Evolutionary conservation across 2,888 invertebrate genomes (phyloP), one percentile per base, ranked within the genome.

Genomic region (Agonopterix alstromeriana): DNA sequence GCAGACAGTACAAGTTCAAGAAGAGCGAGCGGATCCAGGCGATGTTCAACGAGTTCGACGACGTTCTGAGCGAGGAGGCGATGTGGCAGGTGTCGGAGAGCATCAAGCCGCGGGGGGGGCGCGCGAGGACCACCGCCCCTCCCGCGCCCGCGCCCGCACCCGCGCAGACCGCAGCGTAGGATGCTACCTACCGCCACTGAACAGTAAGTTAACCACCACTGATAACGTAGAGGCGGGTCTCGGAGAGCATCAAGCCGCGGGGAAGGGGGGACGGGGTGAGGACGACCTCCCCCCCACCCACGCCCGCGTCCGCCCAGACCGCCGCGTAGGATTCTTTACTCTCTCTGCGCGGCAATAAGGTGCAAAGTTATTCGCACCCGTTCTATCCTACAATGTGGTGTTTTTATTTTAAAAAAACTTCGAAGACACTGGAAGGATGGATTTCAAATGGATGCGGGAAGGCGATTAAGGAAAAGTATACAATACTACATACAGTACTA

Each of bases 31-130:
- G 95, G 61, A 96, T 99, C 60, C 94, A 98, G 65, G 92, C 94
- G 60, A 97, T 98, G 90, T 98, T 99, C 90, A 96, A 97, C 87
- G 96, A 97, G 86, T 99, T 99, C 86, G 96, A 97, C 75, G 96
- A 98, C 81, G 96, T 94, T 77, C 91, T 98, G 65, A 95, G 95
- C 74, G 99, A 99, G 86, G 99, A 99, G 81, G 95, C 97, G 50
- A 96, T 99, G 93, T 99, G 99, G 99, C 97, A 97, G 82, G 95
- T 98, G 68, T 99, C 98, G 0, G 98, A 98, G 88, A 94, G 93
- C 59, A 98, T 99, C 65, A 98, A 98, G 90, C 98, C 98, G 48
- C 90, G 96, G 51, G 94, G 93, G 27, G 92, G 92, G 1, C 91
- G 91, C 55, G 88, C 91, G 65, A 73, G 83, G 42, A 58, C 69